Evolutionary conservation across 2,888 invertebrate genomes (phyloP), one percentile per base, ranked within the genome.

Genomic region (Cynaeus angustus): DNA sequence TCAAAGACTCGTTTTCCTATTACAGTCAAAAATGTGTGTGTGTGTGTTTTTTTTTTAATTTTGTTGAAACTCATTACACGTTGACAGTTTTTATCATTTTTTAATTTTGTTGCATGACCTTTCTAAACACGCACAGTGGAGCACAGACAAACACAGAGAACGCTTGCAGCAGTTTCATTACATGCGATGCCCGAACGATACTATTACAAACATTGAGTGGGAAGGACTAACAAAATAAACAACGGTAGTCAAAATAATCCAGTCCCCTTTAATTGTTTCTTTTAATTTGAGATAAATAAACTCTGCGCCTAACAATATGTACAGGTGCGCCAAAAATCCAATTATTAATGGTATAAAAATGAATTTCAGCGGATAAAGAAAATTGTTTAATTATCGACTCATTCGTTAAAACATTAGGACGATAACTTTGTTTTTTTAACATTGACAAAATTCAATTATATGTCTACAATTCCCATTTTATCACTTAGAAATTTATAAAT

Each of bases 111-210:
- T 33, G 33, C 33, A 33, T 33, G 33, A 9, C 33, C 33, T n/a
- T 33, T 33, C 3, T 7, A 33, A 33, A n/a, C 33, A 33, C 33
- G 33, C 33, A 33, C 33, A 33, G 33, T 4, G 3, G 6, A 33
- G 33, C 33, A 33, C 33, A 33, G 33, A 33, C 33, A 33, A 33
- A 33, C 33, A 21, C 21, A 33, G 7, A 33, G n/a, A 33, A 6
- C 33, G 33, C 33, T 33, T 33, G n/a, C 33, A 33, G 33, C 33
- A 33, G 7, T 33, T 33, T 33, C 33, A 33, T 33, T 33, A 33
- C 33, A 33, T 33, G 33, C 33, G 33, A 9, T 33, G 33, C 9
- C 33, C 9, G 7, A 5, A 28, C 28, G 28, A 28, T 28, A 28
- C 28, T 7, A 7, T 28, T 5, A 28, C 4, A 33, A 33, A 33